Evolutionary conservation across 2,888 invertebrate genomes (phyloP).

Genomic region (Scaeva pyrastri): DNA sequence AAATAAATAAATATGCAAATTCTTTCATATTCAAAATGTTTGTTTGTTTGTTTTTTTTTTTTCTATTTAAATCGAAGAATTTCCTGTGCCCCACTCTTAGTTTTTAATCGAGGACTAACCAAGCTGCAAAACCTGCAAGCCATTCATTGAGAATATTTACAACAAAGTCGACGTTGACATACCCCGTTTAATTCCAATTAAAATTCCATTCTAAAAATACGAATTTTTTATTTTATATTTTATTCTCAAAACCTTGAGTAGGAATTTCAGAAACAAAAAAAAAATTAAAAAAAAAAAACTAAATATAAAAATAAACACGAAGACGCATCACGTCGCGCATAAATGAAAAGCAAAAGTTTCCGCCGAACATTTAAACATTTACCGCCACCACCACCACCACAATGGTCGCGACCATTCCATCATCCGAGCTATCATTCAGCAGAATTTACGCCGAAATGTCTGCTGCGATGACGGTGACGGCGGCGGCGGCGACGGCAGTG

Average conservation of each 20-base stretch:
- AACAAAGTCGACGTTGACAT: slow-evolving; percentile 65
- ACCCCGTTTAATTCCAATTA: slow-evolving; percentile 67
- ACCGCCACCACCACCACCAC: slow-evolving; percentile 22
- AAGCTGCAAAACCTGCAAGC: not conserved
- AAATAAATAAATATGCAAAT: slow-evolving; percentile 2
- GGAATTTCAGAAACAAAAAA: slow-evolving; percentile 18
- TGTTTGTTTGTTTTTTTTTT: too few species aligned
- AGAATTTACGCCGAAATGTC: slow-evolving; percentile 74
- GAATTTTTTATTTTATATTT: not conserved
- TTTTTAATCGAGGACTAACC: not conserved
- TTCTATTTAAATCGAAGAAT: slow-evolving; percentile 16
- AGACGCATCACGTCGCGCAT: slow-evolving; percentile 44
- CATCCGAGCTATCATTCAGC: slow-evolving; percentile 51
- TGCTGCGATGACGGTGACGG: slow-evolving; percentile 42
- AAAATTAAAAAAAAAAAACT: not conserved
- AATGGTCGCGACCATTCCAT: slow-evolving; percentile 22
- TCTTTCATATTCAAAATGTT: not conserved
- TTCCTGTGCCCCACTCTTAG: slow-evolving; percentile 14
- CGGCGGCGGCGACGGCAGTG: too few species aligned
- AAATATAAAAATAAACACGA: slow-evolving; percentile 35
- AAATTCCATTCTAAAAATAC: slow-evolving; percentile 72
- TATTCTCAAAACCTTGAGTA: slow-evolving; percentile 57
- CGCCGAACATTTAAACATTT: slow-evolving; percentile 27
- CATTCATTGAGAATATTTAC: slow-evolving; percentile 41
- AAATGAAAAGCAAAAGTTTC: slow-evolving; percentile 71